Conservation (phyloP, 2,113 vertebrate genomes). For the Carettochelys insculpta region DNA sequence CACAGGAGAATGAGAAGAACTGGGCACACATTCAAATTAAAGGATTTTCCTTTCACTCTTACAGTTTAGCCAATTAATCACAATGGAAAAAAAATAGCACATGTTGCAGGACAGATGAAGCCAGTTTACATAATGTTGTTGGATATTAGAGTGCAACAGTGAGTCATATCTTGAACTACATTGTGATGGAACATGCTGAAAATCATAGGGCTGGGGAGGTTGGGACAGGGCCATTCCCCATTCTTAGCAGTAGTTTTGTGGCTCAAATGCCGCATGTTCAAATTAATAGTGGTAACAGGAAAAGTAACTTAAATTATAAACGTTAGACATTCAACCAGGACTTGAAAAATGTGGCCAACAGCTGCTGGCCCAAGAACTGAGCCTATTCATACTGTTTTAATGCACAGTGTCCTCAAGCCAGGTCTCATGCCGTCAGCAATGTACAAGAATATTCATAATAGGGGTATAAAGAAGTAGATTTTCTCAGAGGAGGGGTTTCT, state of each 20-base stretch:
- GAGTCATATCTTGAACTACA: not conserved
- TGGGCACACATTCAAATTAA: not conserved
- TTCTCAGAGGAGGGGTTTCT: not conserved
- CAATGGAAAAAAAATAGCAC: not conserved
- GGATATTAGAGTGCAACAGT: accelerated
- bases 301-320: not conserved
- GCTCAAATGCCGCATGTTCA: not conserved
- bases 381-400: not conserved
- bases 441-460: not conserved
- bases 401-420: not conserved
- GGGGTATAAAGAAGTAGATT: not conserved
- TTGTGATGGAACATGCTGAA: not conserved
- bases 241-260: not conserved
- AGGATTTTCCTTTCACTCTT: not conserved
- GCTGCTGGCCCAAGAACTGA: not conserved
- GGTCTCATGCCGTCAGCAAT: not conserved
- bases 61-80: not conserved
- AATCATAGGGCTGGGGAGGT: not conserved
- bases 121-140: accelerated
- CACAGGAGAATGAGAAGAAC: not conserved
- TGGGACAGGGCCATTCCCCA: not conserved
- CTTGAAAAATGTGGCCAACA: not conserved
- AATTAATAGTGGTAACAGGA: not conserved
- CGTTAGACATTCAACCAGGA: not conserved
- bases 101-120: not conserved